Base-by-base conservation (phyloP, 1,140 invertebrate genomes). In the Drosophila orena region DNA sequence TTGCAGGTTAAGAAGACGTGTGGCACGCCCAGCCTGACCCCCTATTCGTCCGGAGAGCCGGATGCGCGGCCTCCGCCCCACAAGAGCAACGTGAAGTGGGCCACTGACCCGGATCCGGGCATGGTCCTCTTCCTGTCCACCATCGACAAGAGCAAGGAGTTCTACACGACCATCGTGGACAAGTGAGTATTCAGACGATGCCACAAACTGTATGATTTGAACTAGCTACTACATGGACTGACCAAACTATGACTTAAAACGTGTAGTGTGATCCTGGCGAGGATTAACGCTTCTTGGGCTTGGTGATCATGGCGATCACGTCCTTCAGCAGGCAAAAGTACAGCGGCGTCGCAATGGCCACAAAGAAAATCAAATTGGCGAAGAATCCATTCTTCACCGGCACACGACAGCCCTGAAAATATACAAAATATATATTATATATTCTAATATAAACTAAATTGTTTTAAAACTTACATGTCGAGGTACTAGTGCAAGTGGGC, bases 111-210 rank as follows among this genome's bases (percentile, higher is more conserved):
- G 53, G 91, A 92, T 62, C 62, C 89, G 6, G 83, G 76, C 55
- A 83, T 92, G 27, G 47, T 91, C 10, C 75, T 79, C 30, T 92
- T 92, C 56, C 79, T 91, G 5, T 83, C 89, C 15, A 91, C 85
- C 54, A 92, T 92, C 34, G 91, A 92, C 30, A 90, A 91, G 73
- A 92, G 91, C 42, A 92, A 92, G 72, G 86, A 92, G 40, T 92
- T 92, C 77, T 92, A 86, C 30, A 57, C 86, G 43, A 91, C 91
- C 77, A 92, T 92, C 54, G 91, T 92, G 15, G 75, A 80, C 65
- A 92, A 91, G 91, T 92, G 59, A 92, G 89, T 92, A 38, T 5
- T 43, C 6, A 42, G 15, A 64, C 43, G 40, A 34, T 57, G 46
- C 30, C 52, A 47, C 24, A 50, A 57, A 61, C 38, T 55, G 40